Base-by-base conservation (phyloP, 2,113 vertebrate species). In the Menidia beryllina region DNA sequence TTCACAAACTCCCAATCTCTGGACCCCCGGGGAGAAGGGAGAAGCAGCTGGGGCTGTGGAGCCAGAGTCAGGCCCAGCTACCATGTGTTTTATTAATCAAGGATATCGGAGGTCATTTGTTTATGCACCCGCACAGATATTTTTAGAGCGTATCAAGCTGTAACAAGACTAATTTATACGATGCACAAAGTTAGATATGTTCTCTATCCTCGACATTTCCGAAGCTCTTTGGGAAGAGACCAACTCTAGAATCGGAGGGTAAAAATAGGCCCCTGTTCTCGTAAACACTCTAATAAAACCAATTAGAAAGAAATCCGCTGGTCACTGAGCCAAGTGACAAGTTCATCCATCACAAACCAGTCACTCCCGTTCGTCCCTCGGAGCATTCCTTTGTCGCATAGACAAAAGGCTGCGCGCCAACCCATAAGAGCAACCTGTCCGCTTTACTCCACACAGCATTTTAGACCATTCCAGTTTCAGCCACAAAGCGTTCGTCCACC, bases 21-120 rank as follows among this genome's bases (percentile, higher is more conserved):
- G 64, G 53, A 79, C 65, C 61, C 73, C 15, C 2, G 13, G 69
- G 67, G 70, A 72, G 25, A 36, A 69, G 25, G 66, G 27, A 70
- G 24, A 48, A 48, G 52, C 73, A 78, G 76, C 81, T 84, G 83
- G 14, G 50, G 54, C 54, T 47, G 53, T n/a, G n/a, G n/a, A n/a
- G n/a, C n/a, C n/a, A n/a, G n/a, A n/a, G n/a, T n/a, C n/a, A n/a
- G n/a, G n/a, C n/a, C n/a, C n/a, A n/a, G n/a, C n/a, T n/a, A n/a
- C n/a, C n/a, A n/a, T n/a, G n/a, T n/a, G n/a, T n/a, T n/a, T n/a
- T 34, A 6, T 34, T 34, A 34, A 34, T 34, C 7, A 10, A 34
- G 10, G 30, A 5, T 34, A 34, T 34, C 10, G 5, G 30, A 34
- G 30, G 10, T 34, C 7, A 34, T 34, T 34, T 34, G 30, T 34